Percentiles rank a stretch among this genome's conserved stretches.
phyloP scores from a whole-genome alignment of 2,113 vertebrate species.

The Cacatua alba region DNA sequence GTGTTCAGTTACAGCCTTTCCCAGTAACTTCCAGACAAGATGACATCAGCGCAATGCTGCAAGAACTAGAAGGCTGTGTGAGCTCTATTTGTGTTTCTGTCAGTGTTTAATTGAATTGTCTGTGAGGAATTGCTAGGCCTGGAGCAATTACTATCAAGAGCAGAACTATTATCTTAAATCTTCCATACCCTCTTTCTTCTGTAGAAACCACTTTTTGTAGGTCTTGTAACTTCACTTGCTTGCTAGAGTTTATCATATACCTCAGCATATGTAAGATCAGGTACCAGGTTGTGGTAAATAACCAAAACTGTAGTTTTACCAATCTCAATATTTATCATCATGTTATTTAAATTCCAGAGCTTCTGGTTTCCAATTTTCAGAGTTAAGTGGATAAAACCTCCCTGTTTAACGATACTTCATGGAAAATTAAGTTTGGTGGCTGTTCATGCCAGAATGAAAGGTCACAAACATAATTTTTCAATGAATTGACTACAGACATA shows the following conservation, averaged over 20 bases:
- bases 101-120: conserved; percentile 62
- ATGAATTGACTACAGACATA: neutral
- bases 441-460: neutral
- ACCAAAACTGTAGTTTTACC: neutral
- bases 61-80: neutral
- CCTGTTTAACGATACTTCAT: neutral
- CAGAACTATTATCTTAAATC: conserved; percentile 55
- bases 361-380: neutral
- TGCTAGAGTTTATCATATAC: neutral
- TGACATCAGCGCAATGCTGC: neutral
- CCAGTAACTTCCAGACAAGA: neutral
- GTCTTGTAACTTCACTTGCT: neutral
- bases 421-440: neutral
- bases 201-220: neutral
- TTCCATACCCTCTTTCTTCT: conserved; percentile 7
- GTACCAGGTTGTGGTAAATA: neutral
- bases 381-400: conserved; percentile 19
- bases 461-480: conserved; percentile 27
- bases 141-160: conserved; percentile 47
- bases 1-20: neutral
- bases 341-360: neutral
- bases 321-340: neutral
- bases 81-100: conserved; percentile 59
- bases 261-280: neutral
- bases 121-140: conserved; percentile 42